Evolutionary conservation across 2,797 vertebrate species (phyloP).

Genomic region (Delichon dasypus): DNA sequence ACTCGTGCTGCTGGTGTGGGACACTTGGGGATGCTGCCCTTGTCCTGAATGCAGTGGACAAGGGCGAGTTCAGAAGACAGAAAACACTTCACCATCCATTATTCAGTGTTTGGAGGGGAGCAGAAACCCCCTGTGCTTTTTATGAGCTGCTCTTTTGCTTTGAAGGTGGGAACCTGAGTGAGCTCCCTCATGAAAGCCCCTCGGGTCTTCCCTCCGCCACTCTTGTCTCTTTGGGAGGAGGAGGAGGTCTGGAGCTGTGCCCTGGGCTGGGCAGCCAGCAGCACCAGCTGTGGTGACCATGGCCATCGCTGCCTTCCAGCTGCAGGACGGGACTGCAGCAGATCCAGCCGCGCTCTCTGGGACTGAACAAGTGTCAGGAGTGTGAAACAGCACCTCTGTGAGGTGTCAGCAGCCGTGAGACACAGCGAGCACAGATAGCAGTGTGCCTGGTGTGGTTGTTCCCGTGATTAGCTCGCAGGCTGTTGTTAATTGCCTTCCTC

Average conservation of each 20-base stretch:
- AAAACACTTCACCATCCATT: not conserved
- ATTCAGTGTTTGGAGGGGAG: not conserved
- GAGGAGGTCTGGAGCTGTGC: not conserved
- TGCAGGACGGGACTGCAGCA: not conserved
- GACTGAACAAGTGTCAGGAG: not conserved
- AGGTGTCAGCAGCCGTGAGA: not conserved
- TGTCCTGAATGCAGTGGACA: not conserved
- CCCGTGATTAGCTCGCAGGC: not conserved
- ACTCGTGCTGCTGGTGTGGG: not conserved
- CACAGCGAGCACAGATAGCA: not conserved
- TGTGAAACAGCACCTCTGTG: accelerated
- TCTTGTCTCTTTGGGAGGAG: accelerated
- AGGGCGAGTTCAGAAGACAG: not conserved
- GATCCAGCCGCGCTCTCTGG: not conserved
- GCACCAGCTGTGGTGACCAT: accelerated
- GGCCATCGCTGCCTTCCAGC: not conserved
- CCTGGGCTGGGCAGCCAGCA: not conserved
- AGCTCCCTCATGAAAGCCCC: not conserved
- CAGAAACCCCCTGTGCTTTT: not conserved
- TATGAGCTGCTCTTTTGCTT: not conserved
- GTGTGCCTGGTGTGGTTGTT: not conserved
- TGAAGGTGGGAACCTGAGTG: not conserved
- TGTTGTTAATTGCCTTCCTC: not conserved
- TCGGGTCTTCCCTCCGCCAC: not conserved
- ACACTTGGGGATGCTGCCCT: not conserved